These are phyloP conservation scores for Drosophila leonis DNA, from an alignment of 2,888 invertebrate species.

Conservation along the genomic window DNA sequence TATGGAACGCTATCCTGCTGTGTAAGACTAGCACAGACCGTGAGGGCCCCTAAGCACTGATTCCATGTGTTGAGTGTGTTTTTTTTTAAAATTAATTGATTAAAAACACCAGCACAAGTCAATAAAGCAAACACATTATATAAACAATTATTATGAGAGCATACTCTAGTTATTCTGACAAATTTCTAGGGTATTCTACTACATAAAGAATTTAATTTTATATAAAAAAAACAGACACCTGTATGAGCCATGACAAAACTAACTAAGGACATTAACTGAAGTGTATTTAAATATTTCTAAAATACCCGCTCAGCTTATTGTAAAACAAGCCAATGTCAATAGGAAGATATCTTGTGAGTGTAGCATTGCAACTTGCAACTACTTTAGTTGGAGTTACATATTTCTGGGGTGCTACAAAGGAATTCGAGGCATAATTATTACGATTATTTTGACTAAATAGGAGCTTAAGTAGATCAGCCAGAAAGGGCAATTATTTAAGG, in stretches of 20 bases:
- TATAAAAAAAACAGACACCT: too few relatives aligned
- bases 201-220: too few relatives aligned
- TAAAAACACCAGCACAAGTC: constrained; percentile 13
- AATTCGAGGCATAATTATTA: not conserved
- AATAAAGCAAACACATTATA: not conserved
- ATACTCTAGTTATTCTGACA: not conserved
- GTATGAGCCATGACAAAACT: too few relatives aligned
- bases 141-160: not conserved
- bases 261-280: too few relatives aligned
- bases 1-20: constrained; percentile 62
- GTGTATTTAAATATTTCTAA: too few relatives aligned
- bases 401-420: too few relatives aligned
- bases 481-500: too few relatives aligned
- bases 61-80: constrained; percentile 44
- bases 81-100: constrained; percentile 28
- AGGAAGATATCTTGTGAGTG: not conserved
- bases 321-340: not conserved
- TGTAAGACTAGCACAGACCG: constrained; percentile 14
- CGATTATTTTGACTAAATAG: not conserved
- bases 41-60: constrained; percentile 35
- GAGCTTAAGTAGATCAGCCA: not conserved
- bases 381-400: not conserved
- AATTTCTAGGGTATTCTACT: not conserved
- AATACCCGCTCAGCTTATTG: not conserved
- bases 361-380: not conserved